Percentiles rank a stretch among this genome's conserved stretches.
phyloP scores from a whole-genome alignment of 1,140 invertebrate species.

The Bombus cullumanus region DNA sequence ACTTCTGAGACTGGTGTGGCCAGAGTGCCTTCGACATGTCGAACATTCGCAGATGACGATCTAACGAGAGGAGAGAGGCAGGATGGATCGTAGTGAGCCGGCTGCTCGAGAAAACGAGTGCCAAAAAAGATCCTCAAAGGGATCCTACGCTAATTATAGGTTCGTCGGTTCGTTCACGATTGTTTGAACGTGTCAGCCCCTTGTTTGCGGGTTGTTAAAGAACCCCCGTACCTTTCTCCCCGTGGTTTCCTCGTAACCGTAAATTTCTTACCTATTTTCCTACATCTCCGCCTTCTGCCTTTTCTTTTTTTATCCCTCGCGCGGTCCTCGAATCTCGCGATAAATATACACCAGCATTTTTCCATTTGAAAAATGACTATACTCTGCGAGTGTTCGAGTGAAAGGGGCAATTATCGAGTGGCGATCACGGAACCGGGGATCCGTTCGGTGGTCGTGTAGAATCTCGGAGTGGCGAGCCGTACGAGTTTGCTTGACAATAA shows the following conservation, averaged over 20 bases:
- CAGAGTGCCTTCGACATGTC: constrained; percentile 38
- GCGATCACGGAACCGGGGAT: not conserved
- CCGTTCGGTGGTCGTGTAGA: not conserved
- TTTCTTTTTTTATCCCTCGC: not conserved
- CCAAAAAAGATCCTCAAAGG: constrained; percentile 65
- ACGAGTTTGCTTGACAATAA: too few species aligned
- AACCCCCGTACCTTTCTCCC: constrained; percentile 32
- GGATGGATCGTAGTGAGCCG: constrained; percentile 46
- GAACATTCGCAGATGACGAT: constrained; percentile 69
- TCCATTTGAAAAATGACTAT: not conserved
- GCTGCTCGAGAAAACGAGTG: constrained; percentile 68
- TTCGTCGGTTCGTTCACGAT: constrained; percentile 68
- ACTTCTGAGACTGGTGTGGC: constrained; percentile 57
- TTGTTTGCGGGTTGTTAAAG: constrained; percentile 78
- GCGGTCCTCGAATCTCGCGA: not conserved
- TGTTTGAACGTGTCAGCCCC: constrained; percentile 77
- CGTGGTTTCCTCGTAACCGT: constrained; percentile 20
- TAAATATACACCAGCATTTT: not conserved
- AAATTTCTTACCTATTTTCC: constrained; percentile 35
- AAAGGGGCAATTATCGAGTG: not conserved
- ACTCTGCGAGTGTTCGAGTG: not conserved
- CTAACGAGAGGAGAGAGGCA: constrained; percentile 53
- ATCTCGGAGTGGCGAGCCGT: too few species aligned
- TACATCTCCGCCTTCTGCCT: not conserved
- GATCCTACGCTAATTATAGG: constrained; percentile 77